Conservation (phyloP, 2,888 invertebrate genomes). For the Asteroscopus sphinx region DNA sequence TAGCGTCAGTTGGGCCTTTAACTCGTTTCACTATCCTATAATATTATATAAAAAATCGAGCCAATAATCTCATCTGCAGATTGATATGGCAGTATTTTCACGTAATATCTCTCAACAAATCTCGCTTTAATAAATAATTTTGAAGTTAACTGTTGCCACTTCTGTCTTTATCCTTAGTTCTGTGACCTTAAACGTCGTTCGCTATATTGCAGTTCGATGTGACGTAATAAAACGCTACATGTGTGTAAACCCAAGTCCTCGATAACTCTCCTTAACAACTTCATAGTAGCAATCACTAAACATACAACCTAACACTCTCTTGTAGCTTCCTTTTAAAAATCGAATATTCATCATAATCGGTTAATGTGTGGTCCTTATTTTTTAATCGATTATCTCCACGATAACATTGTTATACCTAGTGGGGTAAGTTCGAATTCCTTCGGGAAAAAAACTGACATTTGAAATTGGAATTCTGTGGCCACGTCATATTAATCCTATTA, state of each 20-base stretch:
- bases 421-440: conserved; percentile 62
- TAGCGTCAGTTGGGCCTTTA: too few species aligned
- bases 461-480: conserved; percentile 65
- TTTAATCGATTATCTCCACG: conserved; percentile 67
- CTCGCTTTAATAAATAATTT: too few species aligned
- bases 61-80: too few species aligned
- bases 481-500: conserved; percentile 81
- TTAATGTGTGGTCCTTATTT: conserved; percentile 69
- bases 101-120: too few species aligned
- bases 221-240: conserved; percentile 67
- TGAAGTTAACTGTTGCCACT: not conserved
- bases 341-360: conserved; percentile 10
- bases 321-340: conserved; percentile 4
- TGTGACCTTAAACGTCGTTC: conserved; percentile 49
- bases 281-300: conserved; percentile 38
- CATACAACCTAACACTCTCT: conserved; percentile 4
- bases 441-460: conserved; percentile 59
- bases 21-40: too few species aligned
- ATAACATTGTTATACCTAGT: conserved; percentile 62
- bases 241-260: conserved; percentile 38
- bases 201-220: conserved; percentile 66
- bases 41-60: too few species aligned
- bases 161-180: conserved; percentile 30
- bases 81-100: too few species aligned
- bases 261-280: conserved; percentile 54